Evolutionary conservation across 2,113 vertebrate genomes (phyloP), one percentile per base, ranked within the genome.

Genomic region (Dasyornis broadbenti): DNA sequence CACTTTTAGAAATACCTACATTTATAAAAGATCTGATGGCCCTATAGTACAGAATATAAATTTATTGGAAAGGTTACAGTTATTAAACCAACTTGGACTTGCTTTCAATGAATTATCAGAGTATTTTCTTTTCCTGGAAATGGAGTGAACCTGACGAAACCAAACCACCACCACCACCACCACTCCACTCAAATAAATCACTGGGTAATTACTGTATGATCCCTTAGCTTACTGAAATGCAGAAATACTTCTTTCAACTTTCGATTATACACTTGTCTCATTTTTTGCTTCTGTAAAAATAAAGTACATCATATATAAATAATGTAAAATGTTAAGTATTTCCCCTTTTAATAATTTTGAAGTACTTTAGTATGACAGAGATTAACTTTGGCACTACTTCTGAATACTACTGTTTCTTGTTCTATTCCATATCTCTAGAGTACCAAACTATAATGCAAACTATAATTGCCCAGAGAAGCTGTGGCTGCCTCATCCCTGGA

Each of bases 231-330:
- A 71, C 28, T 82, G 40, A 91, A 81, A 91, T 66, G 39, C 64
- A 82, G 40, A 78, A 85, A 72, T 63, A 71, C 11, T 27, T 77
- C 70, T 64, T 70, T 76, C 21, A 82, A 68, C 33, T 78, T 83
- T 33, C 0, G 0, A 21, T 77, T 77, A 65, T 7, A 9, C 3
- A 47, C 44, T 72, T 45, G 20, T 27, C 33, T 57, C 2, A 53
- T 35, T 69, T 73, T 79, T 81, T 66, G 8, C 18, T 66, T 86
- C 77, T 83, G 26, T 83, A 69, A 49, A 79, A 89, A n/a, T 22
- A 64, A 84, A 91, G 42, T 4, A 50, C 16, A 71, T 20, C 2
- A 0, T 30, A 47, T 37, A 37, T 7, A 53, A 60, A 40, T 54
- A 66, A 65, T 7, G 9, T 33, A 42, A 39, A 68, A 80, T 22